Evolutionary conservation across 2,797 vertebrate species (phyloP).

Genomic region (Dryobates pubescens): DNA sequence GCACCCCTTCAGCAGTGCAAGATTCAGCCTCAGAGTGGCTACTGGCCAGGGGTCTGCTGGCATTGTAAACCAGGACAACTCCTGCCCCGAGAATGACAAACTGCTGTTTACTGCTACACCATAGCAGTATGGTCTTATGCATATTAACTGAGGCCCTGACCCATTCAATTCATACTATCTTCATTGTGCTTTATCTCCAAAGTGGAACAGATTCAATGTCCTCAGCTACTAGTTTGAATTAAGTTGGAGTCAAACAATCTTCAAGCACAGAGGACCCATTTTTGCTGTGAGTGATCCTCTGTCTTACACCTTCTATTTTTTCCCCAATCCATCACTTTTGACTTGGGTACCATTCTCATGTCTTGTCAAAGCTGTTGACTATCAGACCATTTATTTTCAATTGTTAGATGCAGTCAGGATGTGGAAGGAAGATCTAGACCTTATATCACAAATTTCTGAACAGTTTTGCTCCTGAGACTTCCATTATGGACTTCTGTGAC

Average conservation of each 20-base stretch:
- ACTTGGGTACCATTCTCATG: background rate
- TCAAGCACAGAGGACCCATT: background rate
- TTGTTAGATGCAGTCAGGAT: background rate
- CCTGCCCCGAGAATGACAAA: background rate
- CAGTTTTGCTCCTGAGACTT: background rate
- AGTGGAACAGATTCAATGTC: background rate
- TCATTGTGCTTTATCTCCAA: background rate
- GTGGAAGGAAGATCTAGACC: background rate
- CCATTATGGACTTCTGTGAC: background rate
- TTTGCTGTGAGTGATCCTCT: background rate
- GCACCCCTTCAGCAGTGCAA: background rate
- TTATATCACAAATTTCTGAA: background rate
- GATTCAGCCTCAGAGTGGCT: fast-evolving
- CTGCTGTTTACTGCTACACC: fast-evolving
- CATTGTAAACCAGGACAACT: background rate
- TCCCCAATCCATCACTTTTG: background rate
- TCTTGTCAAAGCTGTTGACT: background rate
- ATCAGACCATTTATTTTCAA: background rate
- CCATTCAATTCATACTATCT: background rate
- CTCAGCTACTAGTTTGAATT: background rate
- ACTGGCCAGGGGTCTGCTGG: background rate
- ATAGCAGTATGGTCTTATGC: fast-evolving
- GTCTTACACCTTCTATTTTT: background rate
- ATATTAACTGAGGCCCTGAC: background rate
- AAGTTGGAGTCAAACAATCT: background rate